phyloP scores from a whole-genome alignment of 2,797 vertebrate species.

The Myiotriccus ornatus region DNA sequence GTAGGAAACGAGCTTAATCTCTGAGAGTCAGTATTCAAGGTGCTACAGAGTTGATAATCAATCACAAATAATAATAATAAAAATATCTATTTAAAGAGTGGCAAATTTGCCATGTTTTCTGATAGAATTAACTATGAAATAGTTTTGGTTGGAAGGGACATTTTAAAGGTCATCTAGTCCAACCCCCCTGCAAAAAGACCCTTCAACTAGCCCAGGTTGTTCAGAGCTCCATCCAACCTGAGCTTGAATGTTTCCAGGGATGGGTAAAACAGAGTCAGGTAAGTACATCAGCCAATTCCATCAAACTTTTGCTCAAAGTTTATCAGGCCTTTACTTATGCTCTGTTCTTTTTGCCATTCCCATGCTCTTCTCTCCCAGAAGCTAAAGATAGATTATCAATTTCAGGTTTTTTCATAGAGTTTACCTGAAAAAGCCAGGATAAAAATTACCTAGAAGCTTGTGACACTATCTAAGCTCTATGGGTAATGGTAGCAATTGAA shows the following conservation, averaged over 20 bases:
- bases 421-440: not conserved
- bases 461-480: not conserved
- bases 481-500: not conserved
- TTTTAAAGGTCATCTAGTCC: not conserved
- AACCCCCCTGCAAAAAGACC: fast-evolving
- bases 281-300: not conserved
- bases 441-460: not conserved
- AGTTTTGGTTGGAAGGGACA: not conserved
- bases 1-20: not conserved
- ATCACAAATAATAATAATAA: not conserved
- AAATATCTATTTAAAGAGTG: not conserved
- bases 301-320: not conserved
- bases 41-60: not conserved
- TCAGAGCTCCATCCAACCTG: fast-evolving
- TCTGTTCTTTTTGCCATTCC: not conserved
- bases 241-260: not conserved
- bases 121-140: not conserved
- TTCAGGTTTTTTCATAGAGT: not conserved
- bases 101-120: not conserved
- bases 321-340: not conserved
- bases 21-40: not conserved
- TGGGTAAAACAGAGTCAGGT: not conserved
- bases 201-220: not conserved
- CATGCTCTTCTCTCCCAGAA: not conserved
- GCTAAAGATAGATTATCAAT: not conserved